phyloP scores from a whole-genome alignment of 2,113 vertebrate genomes.

The Zootoca vivipara region DNA sequence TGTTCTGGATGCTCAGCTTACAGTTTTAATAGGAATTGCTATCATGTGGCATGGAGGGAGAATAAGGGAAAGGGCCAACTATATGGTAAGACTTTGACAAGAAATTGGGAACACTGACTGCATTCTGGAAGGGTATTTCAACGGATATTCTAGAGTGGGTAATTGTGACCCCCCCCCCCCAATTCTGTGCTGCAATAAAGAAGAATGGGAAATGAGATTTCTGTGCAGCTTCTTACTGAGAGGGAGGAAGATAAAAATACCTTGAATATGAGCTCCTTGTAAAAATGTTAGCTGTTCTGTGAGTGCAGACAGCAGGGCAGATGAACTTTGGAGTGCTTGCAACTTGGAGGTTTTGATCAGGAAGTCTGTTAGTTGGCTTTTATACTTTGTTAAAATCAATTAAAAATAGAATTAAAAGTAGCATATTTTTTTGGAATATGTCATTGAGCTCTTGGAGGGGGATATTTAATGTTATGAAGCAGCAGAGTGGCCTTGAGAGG shows the following conservation, averaged over 20 bases:
- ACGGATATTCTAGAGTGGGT: too few species aligned
- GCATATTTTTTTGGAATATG: too few species aligned
- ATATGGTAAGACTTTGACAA: neutral
- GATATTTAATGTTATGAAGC: too few species aligned
- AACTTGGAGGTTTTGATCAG: neutral
- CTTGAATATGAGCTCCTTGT: neutral
- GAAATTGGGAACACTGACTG: neutral
- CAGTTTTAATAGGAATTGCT: neutral
- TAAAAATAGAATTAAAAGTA: too few species aligned
- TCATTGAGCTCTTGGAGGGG: too few species aligned
- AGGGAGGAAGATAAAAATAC: neutral
- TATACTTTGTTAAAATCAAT: too few species aligned
- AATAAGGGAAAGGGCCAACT: neutral
- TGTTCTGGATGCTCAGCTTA: neutral
- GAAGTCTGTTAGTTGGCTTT: too few species aligned
- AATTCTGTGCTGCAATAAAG: neutral
- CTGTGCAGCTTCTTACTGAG: neutral
- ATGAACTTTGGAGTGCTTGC: neutral
- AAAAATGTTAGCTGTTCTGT: neutral
- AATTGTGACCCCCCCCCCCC: neutral
- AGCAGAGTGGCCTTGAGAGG: too few species aligned
- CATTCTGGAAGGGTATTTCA: too few species aligned
- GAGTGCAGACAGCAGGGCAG: neutral
- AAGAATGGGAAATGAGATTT: neutral
- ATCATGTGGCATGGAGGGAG: too few species aligned